Conservation (phyloP, 2,113 vertebrate genomes). For the Eupsittula cactorum region DNA sequence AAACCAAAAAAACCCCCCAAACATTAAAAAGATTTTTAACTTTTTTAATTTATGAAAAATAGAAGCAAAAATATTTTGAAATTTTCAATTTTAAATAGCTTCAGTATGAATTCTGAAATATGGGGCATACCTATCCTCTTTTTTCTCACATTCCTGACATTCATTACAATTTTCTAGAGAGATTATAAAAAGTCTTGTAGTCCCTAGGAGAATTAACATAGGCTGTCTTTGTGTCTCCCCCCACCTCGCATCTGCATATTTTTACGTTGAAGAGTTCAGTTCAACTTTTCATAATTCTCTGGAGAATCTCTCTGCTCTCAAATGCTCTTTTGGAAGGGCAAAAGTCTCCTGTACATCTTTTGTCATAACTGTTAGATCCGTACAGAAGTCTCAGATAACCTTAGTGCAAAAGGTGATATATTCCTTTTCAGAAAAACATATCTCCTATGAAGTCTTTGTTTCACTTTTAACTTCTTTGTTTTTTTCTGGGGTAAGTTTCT, state of each 20-base stretch:
- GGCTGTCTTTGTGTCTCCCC: not conserved
- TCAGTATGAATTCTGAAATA: not conserved
- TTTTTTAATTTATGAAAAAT: not conserved
- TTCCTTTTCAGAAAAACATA: not conserved
- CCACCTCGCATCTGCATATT: not conserved
- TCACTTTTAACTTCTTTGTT: not conserved
- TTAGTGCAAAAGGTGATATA: not conserved
- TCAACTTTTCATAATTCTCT: not conserved
- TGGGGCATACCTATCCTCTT: not conserved
- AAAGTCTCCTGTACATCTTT: not conserved
- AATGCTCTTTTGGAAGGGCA: not conserved
- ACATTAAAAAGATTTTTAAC: not conserved
- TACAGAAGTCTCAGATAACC: not conserved
- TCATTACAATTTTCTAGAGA: not conserved
- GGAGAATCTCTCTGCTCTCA: not conserved
- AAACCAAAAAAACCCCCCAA: rapidly evolving
- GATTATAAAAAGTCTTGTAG: not conserved
- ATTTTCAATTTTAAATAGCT: not conserved
- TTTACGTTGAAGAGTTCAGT: not conserved
- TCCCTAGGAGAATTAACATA: not conserved
- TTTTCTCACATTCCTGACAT: not conserved
- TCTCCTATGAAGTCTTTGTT: not conserved
- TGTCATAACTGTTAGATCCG: not conserved
- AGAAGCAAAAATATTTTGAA: not conserved
- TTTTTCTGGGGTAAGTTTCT: not conserved